A percentile compares a stretch with the other conserved stretches of the same genome.
These are phyloP conservation scores for Plutomurus gul DNA, from an alignment of 1,140 invertebrate genomes.

Conservation along the genomic window DNA sequence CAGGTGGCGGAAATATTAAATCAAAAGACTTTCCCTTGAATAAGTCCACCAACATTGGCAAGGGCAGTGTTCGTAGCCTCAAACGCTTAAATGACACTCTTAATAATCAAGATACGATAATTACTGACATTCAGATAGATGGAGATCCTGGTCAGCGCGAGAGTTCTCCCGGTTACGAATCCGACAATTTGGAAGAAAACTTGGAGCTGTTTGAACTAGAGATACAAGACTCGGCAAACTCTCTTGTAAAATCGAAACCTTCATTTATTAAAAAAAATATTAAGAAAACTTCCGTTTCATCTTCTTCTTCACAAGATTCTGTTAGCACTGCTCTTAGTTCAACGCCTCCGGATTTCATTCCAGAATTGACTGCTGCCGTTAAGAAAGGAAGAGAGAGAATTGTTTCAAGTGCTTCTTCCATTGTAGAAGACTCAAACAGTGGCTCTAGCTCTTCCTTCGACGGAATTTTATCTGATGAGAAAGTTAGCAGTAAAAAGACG, in stretches of 20 bases:
- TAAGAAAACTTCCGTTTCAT: background rate
- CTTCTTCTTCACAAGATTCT: background rate
- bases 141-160: background rate
- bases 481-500: background rate
- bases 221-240: background rate
- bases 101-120: background rate
- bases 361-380: background rate
- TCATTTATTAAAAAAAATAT: background rate
- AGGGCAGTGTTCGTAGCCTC: conserved; percentile 16
- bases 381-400: background rate
- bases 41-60: background rate
- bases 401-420: background rate
- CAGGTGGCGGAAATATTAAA: background rate
- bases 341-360: conserved; percentile 4
- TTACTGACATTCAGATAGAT: conserved; percentile 29
- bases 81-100: conserved; percentile 4
- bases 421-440: background rate
- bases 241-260: background rate
- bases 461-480: background rate
- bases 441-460: background rate
- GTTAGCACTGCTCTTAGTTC: background rate
- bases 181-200: conserved; percentile 53
- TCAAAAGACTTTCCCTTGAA: background rate
- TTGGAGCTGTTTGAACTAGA: conserved; percentile 52
- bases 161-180: conserved; percentile 34